Base-by-base conservation (phyloP, 1,140 invertebrate species). In the Penaeus chinensis region DNA sequence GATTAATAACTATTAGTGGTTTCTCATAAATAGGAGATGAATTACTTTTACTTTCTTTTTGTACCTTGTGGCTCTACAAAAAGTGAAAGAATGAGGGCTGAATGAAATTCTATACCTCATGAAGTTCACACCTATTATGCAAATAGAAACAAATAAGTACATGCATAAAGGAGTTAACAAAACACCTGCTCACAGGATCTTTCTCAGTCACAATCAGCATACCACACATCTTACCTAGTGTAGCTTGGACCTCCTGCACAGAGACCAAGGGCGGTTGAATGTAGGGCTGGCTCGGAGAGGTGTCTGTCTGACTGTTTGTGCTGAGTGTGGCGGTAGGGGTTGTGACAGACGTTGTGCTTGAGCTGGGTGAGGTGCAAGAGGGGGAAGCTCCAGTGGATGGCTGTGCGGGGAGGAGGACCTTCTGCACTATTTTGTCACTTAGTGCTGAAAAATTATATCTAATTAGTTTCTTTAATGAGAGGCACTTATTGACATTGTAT, bases 211-310 rank as follows among this genome's bases (percentile, higher is more conserved):
- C 54, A 54, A 54, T 1, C 54, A 54, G 54, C 0, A 54, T 54
- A 54, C 54, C 54, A 27, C 22, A 65, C 7, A 47, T 20, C 82
- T 80, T 83, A 88, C 87, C 87, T 47, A 88, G n/a, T 11, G 87
- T 88, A 24, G 87, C 87, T 54, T 88, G 87, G n/a, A 84, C 87
- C 37, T 88, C 87, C 77, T 88, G 82, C n/a, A 61, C 62, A 37
- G 87, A 88, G 42, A 88, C 87, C 65, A 84, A 61, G 20, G 87
- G 84, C 13, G 87, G 82, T 62, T 84, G 87, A 22, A 88, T 88
- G 76, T 88, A 88, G n/a, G 80, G 80, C 65, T 88, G 82, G 61
- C 80, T 63, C 27, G 86, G 63, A 16, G 61, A 60, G 54, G 87
- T 65, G 54, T 18, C 80, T 19, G 77, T 22, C 63, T 60, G 27